Base-by-base conservation (phyloP, 2,888 invertebrate species). In the Ormyrus rosae region DNA sequence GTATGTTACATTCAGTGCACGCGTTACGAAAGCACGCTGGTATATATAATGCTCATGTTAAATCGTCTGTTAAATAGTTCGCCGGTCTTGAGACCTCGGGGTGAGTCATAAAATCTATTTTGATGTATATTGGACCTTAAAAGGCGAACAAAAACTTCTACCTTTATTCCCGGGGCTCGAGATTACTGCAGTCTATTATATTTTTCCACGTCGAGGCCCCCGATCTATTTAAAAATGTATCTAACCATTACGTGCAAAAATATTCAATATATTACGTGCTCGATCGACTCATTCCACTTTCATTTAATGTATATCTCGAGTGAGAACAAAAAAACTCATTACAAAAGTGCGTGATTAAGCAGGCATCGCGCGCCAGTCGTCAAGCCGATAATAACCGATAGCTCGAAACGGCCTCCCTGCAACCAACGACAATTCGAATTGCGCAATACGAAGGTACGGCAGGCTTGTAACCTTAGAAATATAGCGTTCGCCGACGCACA, bases 401-500 rank as follows among this genome's bases (percentile, higher is more conserved):
- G 78, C 76, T 81, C 63, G 73, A 50, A 51, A 51, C 75, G 50
- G 51, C 68, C 34, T n/a, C 51, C 69, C 8, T 13, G 45, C 58
- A 71, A 65, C 81, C 82, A 83, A 75, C 60, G 81, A 83, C 81
- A 82, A 82, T 82, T 63, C 80, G 72, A 61, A 81, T 74, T 68
- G 83, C 69, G 78, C 75, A 84, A 82, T 82, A 74, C 34, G 83
- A 83, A 82, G 78, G 60, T 65, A 55, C n/a, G 19, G 48, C 13
- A 6, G 80, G n/a, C 63, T 34, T 34, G 83, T 83, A 84, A 83
- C 82, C 75, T 83, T 77, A 82, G 81, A 83, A 78, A 71, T 82
- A 34, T 34, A 64, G 61, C 71, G 68, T 65, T 72, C 63, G 67
- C 68, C 76, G 79, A 48, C 58, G 81, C 56, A 58, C 56, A 79